Evolutionary conservation across 2,888 invertebrate species (phyloP).

Genomic region (Chaitophorus viminalis): DNA sequence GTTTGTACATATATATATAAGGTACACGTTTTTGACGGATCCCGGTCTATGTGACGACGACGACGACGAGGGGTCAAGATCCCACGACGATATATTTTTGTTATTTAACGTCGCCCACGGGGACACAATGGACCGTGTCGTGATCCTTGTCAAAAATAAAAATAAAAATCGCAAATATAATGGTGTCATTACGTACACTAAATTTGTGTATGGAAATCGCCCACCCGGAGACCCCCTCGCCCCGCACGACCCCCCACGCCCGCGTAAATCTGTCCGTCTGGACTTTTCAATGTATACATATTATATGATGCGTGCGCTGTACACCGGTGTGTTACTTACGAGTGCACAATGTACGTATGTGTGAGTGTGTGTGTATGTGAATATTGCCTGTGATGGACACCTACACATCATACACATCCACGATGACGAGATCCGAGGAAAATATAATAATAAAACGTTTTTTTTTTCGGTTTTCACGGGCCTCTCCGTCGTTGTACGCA

Average conservation of each 20-base stretch:
- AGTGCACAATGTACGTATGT: not conserved
- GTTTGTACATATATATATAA: not conserved
- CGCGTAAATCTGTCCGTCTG: not conserved
- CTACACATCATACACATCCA: not conserved
- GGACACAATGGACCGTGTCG: conserved; percentile 56
- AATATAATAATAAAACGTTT: not conserved
- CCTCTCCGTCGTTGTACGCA: not conserved
- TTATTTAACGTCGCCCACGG: conserved; percentile 51
- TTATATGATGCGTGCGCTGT: too few relatives aligned
- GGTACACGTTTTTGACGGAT: conserved; percentile 9
- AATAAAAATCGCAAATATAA: conserved; percentile 43
- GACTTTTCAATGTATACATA: conserved; percentile 6
- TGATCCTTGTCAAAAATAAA: conserved; percentile 44
- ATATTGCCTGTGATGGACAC: not conserved
- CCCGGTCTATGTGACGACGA: not conserved
- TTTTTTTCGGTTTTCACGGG: not conserved
- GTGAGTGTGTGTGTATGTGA: too few relatives aligned
- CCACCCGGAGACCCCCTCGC: conserved; percentile 3
- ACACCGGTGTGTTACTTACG: not conserved
- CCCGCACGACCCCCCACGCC: not conserved
- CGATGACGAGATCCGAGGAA: not conserved
- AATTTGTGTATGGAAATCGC: conserved; percentile 48
- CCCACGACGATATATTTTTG: conserved; percentile 57
- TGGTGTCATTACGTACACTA: conserved; percentile 48
- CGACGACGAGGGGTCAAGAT: conserved; percentile 51